These are phyloP conservation scores for Diadegma fenestrale DNA, from an alignment of 2,888 invertebrate genomes.

Conservation along the genomic window DNA sequence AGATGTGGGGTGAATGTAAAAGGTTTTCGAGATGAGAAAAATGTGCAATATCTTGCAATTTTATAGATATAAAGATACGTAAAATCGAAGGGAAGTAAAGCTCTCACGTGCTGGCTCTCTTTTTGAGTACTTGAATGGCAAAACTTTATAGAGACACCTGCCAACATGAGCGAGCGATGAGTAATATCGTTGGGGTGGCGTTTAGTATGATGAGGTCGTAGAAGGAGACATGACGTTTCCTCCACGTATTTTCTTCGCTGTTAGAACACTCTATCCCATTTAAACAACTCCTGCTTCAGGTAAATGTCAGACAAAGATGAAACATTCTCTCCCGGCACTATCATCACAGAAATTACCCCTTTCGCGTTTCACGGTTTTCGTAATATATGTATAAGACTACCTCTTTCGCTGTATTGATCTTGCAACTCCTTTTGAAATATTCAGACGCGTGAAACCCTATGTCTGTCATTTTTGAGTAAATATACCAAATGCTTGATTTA, in stretches of 20 bases:
- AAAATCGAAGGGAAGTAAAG: conserved; percentile 43
- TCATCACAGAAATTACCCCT: conserved; percentile 18
- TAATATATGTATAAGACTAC: neutral
- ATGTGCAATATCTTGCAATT: conserved; percentile 51
- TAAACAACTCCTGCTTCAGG: conserved; percentile 17
- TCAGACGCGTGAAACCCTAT: neutral
- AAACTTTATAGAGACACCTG: conserved; percentile 46
- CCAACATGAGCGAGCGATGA: conserved; percentile 48
- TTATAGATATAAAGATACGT: conserved; percentile 10
- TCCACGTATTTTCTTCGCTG: conserved; percentile 20
- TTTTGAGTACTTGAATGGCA: conserved; percentile 22
- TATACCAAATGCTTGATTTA: neutral
- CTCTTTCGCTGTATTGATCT: conserved; percentile 2
- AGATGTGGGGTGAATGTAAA: conserved; percentile 38
- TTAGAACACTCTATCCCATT: conserved; percentile 36
- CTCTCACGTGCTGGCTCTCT: conserved; percentile 9
- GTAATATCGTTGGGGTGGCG: conserved; percentile 41
- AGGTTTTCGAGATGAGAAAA: conserved; percentile 32
- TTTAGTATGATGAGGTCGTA: conserved; percentile 35
- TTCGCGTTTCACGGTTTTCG: conserved; percentile 1
- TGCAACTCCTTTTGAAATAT: conserved; percentile 17
- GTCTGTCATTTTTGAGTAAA: neutral
- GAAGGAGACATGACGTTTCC: conserved; percentile 45
- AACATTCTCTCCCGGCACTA: conserved; percentile 28
- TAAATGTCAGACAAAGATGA: conserved; percentile 23